Conservation (phyloP, 2,113 vertebrate species). For the Corydoras maculifer region DNA sequence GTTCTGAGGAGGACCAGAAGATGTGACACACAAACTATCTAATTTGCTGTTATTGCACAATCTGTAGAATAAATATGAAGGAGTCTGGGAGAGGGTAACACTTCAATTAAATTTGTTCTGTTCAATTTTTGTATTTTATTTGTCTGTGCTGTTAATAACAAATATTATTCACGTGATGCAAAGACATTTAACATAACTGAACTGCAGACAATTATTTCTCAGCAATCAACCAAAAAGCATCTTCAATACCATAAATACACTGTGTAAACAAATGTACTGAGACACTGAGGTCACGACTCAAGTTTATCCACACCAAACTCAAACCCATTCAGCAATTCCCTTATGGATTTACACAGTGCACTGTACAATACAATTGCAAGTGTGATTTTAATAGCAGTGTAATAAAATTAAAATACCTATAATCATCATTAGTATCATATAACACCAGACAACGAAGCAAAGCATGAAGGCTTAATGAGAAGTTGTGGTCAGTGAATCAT, state of each 20-base stretch:
- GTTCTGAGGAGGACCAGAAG: conserved; percentile 5
- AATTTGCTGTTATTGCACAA: conserved; percentile 13
- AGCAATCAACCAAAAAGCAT: no score
- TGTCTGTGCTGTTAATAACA: not conserved
- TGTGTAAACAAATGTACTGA: no score
- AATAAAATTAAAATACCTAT: not conserved
- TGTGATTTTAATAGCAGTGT: no score
- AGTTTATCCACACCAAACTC: no score
- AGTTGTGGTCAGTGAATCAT: conserved; percentile 8
- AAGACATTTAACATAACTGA: not conserved
- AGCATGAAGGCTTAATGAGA: not conserved
- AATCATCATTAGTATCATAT: not conserved
- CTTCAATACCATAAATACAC: no score
- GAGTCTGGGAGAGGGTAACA: not conserved
- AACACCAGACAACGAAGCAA: conserved; percentile 9
- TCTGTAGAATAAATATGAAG: not conserved
- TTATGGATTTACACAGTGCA: not conserved
- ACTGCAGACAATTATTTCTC: not conserved
- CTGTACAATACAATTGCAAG: no score
- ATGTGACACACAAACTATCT: not conserved
- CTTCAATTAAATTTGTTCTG: not conserved
- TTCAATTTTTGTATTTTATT: not conserved
- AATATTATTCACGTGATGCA: not conserved
- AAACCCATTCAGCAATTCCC: not conserved
- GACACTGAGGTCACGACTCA: no score